A percentile compares a stretch with the other conserved stretches of the same genome.
Evolutionary conservation across 2,888 invertebrate species (phyloP).

Genomic region (Tetramorium bicarinatum): DNA sequence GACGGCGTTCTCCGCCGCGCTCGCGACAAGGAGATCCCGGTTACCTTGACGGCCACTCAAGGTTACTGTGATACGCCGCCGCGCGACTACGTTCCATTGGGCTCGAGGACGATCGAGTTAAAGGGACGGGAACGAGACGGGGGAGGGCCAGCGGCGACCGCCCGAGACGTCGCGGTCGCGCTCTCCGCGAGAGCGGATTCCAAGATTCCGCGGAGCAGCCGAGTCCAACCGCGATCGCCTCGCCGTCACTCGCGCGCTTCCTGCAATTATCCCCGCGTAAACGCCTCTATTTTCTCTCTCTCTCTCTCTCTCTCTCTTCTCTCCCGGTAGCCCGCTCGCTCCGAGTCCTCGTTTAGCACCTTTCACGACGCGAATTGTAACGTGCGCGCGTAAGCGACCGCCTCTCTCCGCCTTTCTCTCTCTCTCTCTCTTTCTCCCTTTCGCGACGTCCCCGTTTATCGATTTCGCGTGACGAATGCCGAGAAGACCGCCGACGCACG

Average conservation of each 20-base stretch:
- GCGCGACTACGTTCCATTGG: conserved; percentile 12
- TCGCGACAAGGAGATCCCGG: not conserved
- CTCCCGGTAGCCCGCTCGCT: not conserved
- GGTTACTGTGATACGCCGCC: conserved; percentile 32
- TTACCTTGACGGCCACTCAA: conserved; percentile 33
- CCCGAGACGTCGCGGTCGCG: not conserved
- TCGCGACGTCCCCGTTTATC: conserved; percentile 70
- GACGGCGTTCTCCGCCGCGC: not conserved
- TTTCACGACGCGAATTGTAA: conserved; percentile 50
- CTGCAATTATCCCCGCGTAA: conserved; percentile 22
- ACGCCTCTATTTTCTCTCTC: not conserved
- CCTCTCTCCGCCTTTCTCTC: conserved; percentile 38
- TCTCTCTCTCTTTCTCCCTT: conserved; percentile 21
- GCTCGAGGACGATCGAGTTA: not conserved
- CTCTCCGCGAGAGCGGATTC: not conserved
- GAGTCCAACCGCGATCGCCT: conserved; percentile 28
- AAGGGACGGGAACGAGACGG: too few species aligned
- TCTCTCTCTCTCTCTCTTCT: not conserved
- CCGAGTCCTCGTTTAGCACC: conserved; percentile 43
- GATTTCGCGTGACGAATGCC: conserved; percentile 71
- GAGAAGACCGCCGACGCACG: conserved; percentile 53
- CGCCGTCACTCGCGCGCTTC: conserved; percentile 21
- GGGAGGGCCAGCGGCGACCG: too few species aligned
- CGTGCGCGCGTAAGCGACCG: conserved; percentile 64
- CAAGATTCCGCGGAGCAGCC: not conserved